phyloP scores from a whole-genome alignment of 1,140 invertebrate genomes.

The Drosophila melanica region DNA sequence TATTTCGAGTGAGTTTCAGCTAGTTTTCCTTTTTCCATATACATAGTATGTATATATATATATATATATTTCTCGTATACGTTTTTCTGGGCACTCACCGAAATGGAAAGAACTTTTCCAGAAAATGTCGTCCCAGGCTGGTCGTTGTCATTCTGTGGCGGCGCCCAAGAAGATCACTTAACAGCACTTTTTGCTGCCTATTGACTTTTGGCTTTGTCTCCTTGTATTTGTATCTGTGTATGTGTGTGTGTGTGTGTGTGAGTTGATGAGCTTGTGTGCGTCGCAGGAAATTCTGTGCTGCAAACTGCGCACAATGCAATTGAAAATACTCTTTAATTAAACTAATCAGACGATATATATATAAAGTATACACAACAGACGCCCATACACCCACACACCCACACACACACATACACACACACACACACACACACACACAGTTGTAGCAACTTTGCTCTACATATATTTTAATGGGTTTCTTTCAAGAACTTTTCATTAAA shows the following conservation, averaged over 20 bases:
- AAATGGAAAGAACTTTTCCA: conserved; percentile 79
- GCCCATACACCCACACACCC: conserved; percentile 41
- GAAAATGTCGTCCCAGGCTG: conserved; percentile 70
- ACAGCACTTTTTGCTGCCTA: conserved; percentile 47
- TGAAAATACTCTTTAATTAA: conserved; percentile 79
- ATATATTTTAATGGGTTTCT: conserved; percentile 51
- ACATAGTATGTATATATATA: no score
- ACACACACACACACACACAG: conserved; percentile 6
- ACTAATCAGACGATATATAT: conserved; percentile 73
- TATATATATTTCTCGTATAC: no score
- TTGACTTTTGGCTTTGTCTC: conserved; percentile 46
- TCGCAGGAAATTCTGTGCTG: conserved; percentile 53
- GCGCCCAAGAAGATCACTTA: conserved; percentile 46
- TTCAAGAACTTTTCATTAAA: conserved; percentile 37
- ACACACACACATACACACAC: conserved; percentile 11
- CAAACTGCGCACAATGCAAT: conserved; percentile 73
- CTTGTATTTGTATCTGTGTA: conserved; percentile 14
- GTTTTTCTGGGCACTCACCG: conserved; percentile 54
- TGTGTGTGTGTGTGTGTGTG: neutral
- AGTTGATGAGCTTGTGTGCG: conserved; percentile 14
- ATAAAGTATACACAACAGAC: conserved; percentile 51
- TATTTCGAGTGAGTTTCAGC: conserved; percentile 15
- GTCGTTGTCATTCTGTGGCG: conserved; percentile 59
- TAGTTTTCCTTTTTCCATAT: neutral
- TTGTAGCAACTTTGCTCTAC: conserved; percentile 15